A percentile compares a stretch with the other conserved stretches of the same genome.
Conservation (phyloP, 2,113 vertebrate species). For the Cinclus mexicanus region DNA sequence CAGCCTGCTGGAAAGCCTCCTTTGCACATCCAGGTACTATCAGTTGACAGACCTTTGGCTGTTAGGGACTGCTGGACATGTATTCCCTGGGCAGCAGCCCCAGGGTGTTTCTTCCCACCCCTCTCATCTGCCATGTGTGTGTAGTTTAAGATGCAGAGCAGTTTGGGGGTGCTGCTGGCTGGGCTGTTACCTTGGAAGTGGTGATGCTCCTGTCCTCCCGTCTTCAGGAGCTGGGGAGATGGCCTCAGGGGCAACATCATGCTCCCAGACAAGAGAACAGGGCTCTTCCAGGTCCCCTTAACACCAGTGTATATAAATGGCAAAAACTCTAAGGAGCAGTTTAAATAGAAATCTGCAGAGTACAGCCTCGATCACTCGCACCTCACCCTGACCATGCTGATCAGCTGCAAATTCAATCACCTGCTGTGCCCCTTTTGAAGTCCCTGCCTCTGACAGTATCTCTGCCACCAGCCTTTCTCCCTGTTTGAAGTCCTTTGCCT, state of each 20-base stretch:
- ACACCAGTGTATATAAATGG: fast-evolving
- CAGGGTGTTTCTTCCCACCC: not conserved
- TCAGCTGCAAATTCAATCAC: not conserved
- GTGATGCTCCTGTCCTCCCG: not conserved
- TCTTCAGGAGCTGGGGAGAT: not conserved
- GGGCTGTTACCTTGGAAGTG: fast-evolving
- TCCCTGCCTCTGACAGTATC: not conserved
- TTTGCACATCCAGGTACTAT: not conserved
- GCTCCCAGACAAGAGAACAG: not conserved
- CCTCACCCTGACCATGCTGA: fast-evolving
- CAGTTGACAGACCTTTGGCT: not conserved
- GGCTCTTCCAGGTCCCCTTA: not conserved
- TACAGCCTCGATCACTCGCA: fast-evolving
- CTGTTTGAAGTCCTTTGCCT: not conserved
- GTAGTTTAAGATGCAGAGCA: not conserved
- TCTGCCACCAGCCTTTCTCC: not conserved
- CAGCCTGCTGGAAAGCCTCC: not conserved
- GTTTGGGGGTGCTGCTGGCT: not conserved
- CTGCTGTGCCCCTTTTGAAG: not conserved
- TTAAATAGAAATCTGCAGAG: not conserved
- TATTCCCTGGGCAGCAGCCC: not conserved
- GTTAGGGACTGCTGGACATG: not conserved
- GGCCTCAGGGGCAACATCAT: not conserved
- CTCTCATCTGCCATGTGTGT: not conserved
- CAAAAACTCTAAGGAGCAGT: not conserved